Evolutionary conservation across 2,113 vertebrate species (phyloP).

Genomic region (Scatophagus argus): DNA sequence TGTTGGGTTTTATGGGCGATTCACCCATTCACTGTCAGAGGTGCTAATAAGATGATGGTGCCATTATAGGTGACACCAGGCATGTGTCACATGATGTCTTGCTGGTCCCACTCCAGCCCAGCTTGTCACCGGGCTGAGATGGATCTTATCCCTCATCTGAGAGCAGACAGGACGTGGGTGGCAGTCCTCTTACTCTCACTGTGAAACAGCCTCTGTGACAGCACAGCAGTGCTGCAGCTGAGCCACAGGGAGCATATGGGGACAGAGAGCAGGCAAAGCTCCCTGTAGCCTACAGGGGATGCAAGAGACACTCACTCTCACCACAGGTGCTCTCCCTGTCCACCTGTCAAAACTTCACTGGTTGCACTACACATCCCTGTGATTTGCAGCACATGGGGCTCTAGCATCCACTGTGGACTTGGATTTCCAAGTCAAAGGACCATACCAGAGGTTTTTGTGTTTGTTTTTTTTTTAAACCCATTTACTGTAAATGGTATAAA

Average conservation of each 20-base stretch:
- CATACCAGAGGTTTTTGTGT: not conserved
- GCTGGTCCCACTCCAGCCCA: constrained; percentile 40
- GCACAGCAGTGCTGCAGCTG: constrained; percentile 68
- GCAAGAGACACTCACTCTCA: constrained; percentile 56
- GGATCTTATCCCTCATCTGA: constrained; percentile 57
- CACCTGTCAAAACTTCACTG: constrained; percentile 54
- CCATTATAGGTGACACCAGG: constrained; percentile 64
- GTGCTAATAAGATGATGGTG: constrained; percentile 66
- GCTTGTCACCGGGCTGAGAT: constrained; percentile 57
- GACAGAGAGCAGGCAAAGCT: constrained; percentile 54
- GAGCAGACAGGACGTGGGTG: constrained; percentile 73
- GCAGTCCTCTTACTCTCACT: constrained; percentile 49
- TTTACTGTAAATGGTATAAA: not conserved
- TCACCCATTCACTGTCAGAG: constrained; percentile 48
- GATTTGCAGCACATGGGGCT: constrained; percentile 40
- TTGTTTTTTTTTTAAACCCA: not conserved
- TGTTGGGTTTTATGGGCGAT: constrained; percentile 31
- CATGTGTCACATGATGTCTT: constrained; percentile 64
- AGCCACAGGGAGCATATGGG: constrained; percentile 59
- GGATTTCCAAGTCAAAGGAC: not conserved
- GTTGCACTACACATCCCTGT: constrained; percentile 36
- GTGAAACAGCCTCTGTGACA: constrained; percentile 63
- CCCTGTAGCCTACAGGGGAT: constrained; percentile 47
- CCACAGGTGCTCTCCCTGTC: constrained; percentile 57
- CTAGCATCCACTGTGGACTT: constrained; percentile 3